Evolutionary conservation across 2,888 invertebrate genomes (phyloP), one percentile per base, ranked within the genome.

Genomic region (Scrobipalpa atriplicella): DNA sequence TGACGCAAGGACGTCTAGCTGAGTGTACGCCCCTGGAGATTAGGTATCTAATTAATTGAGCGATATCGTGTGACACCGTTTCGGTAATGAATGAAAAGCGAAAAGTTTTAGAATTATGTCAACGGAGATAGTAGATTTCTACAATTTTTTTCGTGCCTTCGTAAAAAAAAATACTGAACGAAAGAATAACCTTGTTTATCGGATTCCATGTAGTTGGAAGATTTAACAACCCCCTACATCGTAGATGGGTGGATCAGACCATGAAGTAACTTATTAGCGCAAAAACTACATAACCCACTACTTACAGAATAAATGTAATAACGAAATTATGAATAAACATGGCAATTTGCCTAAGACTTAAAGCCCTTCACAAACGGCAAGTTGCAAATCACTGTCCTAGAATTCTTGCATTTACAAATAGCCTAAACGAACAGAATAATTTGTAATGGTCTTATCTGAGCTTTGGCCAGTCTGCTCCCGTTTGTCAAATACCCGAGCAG

Each of bases 401-500:
- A 56, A 36, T 61, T 47, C 47, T 41, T 29, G 61, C 11, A 39
- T 41, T 61, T 41, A 39, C 19, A 41, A 39, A 41, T 41, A 19
- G 61, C 61, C 11, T 56, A 29, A 18, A 52, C 13, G 21, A 56
- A 54, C 19, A 11, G 19, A 7, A 19, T 41, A 61, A 61, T 41
- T 41, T 61, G 41, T 41, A 61, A 39, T 3, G 61, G 18, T 41
- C 41, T 61, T 61, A 61, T 61, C 61, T 41, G 18, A 41, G 41
- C 39, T 61, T 41, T 19, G 61, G 41, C 19, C 36, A 39, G 61
- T 11, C 19, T 61, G 41, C 21, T 41, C 9, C 11, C 61, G 41
- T 62, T 58, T 47, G 62, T 62, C 62, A 62, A 62, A 62, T 47
- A 19, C 62, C 47, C 62, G 29, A 43, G 47, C 16, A 21, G 47